Base-by-base conservation (phyloP, 2,888 invertebrate genomes). In the Biston stratarius region DNA sequence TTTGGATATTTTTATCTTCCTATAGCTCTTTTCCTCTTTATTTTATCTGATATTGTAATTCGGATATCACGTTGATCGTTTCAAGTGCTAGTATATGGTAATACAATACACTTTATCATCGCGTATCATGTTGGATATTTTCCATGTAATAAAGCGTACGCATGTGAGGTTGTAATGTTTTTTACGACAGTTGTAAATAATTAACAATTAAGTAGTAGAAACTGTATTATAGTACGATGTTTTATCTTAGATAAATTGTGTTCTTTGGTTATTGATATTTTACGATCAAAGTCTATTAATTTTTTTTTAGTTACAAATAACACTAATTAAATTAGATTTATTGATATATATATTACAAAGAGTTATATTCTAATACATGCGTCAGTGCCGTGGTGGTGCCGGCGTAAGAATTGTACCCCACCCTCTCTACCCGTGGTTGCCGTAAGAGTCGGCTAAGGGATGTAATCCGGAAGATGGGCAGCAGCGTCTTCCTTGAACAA, bases 1-100 rank as follows among this genome's bases (percentile, higher is more conserved):
- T 57, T 63, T 1, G 73, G 70, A 57, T 74, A 71, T 65, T 42
- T 72, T 70, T 72, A 72, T 79, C 62, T 63, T 15, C 52, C 64
- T 74, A 70, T 68, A 68, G 60, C 60, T 71, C 49, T 63, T 69
- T 69, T 69, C 61, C n/a, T n/a, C n/a, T n/a, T n/a, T n/a, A n/a
- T 57, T 63, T 48, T 45, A 66, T 68, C 65, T 57, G 60, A 63
- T 68, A 66, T 52, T 52, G 45, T 38, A 51, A 58, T 58, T 58
- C 58, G 40, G 51, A 44, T 61, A 61, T 44, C 44, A 34, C 15
- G 58, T 58, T 38, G 58, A 64, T 58, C 45, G 38, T 52, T 36
- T 64, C 40, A 24, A 58, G 52, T 45, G 61, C 8, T 15, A 3
- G 11, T 15, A 33, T 40, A 42, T 15, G 42, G 52, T 42, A 49